Conservation (phyloP, 2,888 invertebrate species). For the Meiosimyza decipiens region DNA sequence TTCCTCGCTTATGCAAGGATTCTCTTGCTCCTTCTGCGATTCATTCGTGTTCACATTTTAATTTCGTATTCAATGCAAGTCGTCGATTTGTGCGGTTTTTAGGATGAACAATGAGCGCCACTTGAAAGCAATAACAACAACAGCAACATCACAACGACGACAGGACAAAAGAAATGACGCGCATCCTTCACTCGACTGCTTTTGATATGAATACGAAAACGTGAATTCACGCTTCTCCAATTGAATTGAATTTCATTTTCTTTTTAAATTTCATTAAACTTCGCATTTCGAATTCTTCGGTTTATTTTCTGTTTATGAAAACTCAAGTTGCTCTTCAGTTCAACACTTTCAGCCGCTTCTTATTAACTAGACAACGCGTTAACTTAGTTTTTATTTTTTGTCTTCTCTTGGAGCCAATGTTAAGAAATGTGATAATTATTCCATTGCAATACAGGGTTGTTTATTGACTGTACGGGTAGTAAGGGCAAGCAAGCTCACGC, state of each 20-base stretch:
- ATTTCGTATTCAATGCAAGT: constrained; percentile 48
- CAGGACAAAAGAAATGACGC: constrained; percentile 40
- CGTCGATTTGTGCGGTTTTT: constrained; percentile 38
- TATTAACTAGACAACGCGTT: not conserved
- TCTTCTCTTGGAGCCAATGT: not conserved
- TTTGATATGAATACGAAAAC: constrained; percentile 33
- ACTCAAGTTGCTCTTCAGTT: not conserved
- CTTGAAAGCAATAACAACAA: constrained; percentile 32
- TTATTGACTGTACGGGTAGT: no score
- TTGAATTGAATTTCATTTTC: constrained; percentile 31
- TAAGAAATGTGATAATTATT: constrained; percentile 7
- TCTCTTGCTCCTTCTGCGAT: not conserved
- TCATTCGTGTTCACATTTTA: constrained; percentile 42
- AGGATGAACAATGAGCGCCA: constrained; percentile 32
- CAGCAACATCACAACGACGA: not conserved
- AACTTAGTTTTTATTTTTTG: not conserved
- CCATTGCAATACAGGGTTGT: not conserved
- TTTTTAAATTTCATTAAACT: constrained; percentile 29
- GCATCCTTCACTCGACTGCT: constrained; percentile 32
- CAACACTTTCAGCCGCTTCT: constrained; percentile 2
- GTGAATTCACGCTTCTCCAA: constrained; percentile 25
- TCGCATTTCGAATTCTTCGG: constrained; percentile 21
- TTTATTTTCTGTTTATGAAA: constrained; percentile 27
- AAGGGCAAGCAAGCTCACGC: no score
- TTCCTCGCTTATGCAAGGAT: constrained; percentile 8